Conservation (phyloP, 1,140 invertebrate species). For the Ectropis grisescens region DNA sequence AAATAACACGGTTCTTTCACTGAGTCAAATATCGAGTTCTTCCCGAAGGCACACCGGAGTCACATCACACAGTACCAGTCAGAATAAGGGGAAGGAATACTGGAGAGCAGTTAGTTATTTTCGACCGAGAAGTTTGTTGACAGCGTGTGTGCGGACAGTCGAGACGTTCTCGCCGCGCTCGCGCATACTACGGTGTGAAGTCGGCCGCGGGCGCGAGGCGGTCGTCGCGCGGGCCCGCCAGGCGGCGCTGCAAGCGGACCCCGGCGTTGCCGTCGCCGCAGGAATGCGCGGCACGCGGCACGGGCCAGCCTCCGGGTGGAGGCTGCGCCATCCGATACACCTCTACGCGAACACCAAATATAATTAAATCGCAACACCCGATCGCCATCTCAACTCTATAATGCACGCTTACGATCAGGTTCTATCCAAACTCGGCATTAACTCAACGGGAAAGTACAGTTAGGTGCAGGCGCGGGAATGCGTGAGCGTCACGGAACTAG, state of each 20-base stretch:
- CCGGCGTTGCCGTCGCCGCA: constrained; percentile 33
- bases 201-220: constrained; percentile 36
- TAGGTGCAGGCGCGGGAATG: constrained; percentile 68
- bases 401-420: constrained; percentile 65
- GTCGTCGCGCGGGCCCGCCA: constrained; percentile 16
- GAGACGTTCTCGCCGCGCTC: constrained; percentile 60
- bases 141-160: constrained; percentile 42
- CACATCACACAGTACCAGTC: constrained; percentile 42
- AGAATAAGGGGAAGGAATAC: constrained; percentile 42
- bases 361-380: constrained; percentile 65
- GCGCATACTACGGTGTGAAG: constrained; percentile 63
- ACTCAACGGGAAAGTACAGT: constrained; percentile 69
- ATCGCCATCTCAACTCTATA: constrained; percentile 52
- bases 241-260: constrained; percentile 19
- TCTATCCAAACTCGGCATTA: constrained; percentile 65
- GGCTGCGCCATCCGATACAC: constrained; percentile 24
- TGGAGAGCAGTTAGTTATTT: constrained; percentile 42
- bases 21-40: constrained; percentile 38
- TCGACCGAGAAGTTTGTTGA: constrained; percentile 61
- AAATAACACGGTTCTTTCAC: constrained; percentile 60
- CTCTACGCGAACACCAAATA: constrained; percentile 54
- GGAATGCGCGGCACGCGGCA: constrained; percentile 51
- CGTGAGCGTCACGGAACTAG: constrained; percentile 69
- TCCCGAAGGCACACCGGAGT: constrained; percentile 22
- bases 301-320: constrained; percentile 33